Conservation (phyloP, 2,113 vertebrate species). For the Sinocyclocheilus grahami region DNA sequence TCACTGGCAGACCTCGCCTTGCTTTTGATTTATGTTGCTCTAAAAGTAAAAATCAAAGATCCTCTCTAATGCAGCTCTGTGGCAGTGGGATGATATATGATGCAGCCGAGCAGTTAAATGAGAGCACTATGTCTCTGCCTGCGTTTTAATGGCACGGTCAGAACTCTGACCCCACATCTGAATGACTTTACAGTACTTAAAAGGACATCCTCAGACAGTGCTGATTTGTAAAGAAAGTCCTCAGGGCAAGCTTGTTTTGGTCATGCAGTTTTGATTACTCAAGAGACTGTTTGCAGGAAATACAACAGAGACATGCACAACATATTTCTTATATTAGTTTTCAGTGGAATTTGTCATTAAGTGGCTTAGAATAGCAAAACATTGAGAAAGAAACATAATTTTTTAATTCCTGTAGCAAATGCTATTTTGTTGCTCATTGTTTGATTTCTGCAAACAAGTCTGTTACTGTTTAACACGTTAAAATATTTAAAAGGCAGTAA, state of each 20-base stretch:
- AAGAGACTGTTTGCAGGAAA: constrained; percentile 9
- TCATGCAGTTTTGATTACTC: constrained; percentile 24
- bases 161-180: constrained; percentile 33
- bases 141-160: constrained; percentile 44
- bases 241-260: constrained; percentile 23
- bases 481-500: not conserved
- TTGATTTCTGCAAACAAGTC: not conserved
- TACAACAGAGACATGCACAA: not conserved
- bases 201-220: constrained; percentile 41
- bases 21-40: constrained; percentile 47
- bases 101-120: constrained; percentile 45
- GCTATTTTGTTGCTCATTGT: not conserved
- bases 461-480: not conserved
- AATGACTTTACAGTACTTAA: constrained; percentile 38
- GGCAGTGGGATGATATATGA: constrained; percentile 44
- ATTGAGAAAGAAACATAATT: not conserved
- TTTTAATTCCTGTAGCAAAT: not conserved
- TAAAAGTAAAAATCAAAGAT: constrained; percentile 52
- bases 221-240: constrained; percentile 33
- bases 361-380: constrained; percentile 1
- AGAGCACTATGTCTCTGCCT: constrained; percentile 46
- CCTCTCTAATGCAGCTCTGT: constrained; percentile 41
- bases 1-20: constrained; percentile 21
- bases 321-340: not conserved
- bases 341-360: not conserved